Evolutionary conservation across 2,888 invertebrate species (phyloP).

Genomic region (Scrobipalpa costella): DNA sequence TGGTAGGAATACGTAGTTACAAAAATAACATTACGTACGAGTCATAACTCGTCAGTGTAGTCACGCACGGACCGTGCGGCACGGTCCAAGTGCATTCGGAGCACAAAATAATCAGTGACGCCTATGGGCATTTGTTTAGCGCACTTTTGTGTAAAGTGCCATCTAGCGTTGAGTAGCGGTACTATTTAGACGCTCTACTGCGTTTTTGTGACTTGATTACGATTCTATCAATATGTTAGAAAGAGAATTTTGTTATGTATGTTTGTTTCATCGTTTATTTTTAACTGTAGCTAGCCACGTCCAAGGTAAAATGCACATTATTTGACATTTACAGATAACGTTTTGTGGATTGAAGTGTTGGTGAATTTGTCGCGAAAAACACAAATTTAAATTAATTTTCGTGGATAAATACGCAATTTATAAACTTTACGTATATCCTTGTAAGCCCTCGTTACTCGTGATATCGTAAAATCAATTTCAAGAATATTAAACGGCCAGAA

Average conservation of each 20-base stretch:
- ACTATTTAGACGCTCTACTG: background rate
- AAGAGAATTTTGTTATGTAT: too few relatives aligned
- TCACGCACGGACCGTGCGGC: too few relatives aligned
- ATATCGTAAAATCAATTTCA: background rate
- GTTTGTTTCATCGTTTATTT: too few relatives aligned
- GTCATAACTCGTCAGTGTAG: too few relatives aligned
- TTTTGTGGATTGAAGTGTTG: too few relatives aligned
- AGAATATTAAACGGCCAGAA: constrained; percentile 1
- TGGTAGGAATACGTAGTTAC: too few relatives aligned
- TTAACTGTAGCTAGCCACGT: too few relatives aligned
- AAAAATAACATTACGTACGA: too few relatives aligned
- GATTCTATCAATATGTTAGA: background rate
- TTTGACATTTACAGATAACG: too few relatives aligned
- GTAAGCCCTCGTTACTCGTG: background rate
- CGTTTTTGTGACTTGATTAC: background rate
- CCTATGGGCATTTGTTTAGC: background rate
- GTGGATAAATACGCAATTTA: background rate
- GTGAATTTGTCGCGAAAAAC: background rate
- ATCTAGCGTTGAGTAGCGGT: constrained; percentile 12
- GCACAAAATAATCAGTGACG: background rate
- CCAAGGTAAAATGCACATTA: too few relatives aligned
- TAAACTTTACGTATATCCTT: background rate
- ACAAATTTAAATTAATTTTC: background rate
- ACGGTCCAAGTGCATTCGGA: too few relatives aligned
- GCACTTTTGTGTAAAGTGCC: background rate